Evolutionary conservation across 2,888 invertebrate genomes (phyloP), one percentile per base, ranked within the genome.

Genomic region (Willowsia nigromaculata): DNA sequence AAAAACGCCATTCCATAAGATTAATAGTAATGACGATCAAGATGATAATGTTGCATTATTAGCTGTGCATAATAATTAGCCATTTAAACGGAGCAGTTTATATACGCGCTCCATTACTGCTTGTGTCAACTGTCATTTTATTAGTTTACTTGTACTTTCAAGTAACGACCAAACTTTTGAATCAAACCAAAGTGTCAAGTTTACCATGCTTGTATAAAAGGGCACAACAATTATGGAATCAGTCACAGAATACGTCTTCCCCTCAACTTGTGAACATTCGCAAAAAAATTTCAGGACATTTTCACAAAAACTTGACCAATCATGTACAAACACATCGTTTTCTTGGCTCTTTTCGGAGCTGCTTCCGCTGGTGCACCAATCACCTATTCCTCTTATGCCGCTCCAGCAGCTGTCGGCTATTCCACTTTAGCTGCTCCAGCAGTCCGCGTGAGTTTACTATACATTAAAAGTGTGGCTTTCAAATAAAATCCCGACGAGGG

Each of bases 301-400:
- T n/a, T n/a, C n/a, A 81, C 22, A 37, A 7, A 56, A 80, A 40
- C 22, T n/a, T 15, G 13, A 15, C 7, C 11, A 56, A 82, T 40
- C 50, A 82, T 84, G 74, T 68, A 68, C 47, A 53, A 88, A 88
- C 74, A 62, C 40, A 62, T 78, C 25, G 37, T 90, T 53, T 56
- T 88, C 33, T n/a, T 88, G 25, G 88, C 90, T 27, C 85, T 90
- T 33, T 85, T 90, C 65, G 90, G 88, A 56, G 88, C 85, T n/a
- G 88, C 88, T 50, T 37, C 11, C 25, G 90, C 74, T 56, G 88
- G 85, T 81, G 50, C 50, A 11, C 50, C 50, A 50, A 50, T 50
- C 50, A 15, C 9, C 6, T 50, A 50, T 50, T 50, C 50, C n/a
- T n/a, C n/a, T n/a, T n/a, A n/a, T n/a, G 68, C 81, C 50, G 71